A percentile compares a stretch with the other conserved stretches of the same genome.
These are phyloP conservation scores for Xanthorhoe designata DNA, from an alignment of 2,888 invertebrate species.

Conservation along the genomic window DNA sequence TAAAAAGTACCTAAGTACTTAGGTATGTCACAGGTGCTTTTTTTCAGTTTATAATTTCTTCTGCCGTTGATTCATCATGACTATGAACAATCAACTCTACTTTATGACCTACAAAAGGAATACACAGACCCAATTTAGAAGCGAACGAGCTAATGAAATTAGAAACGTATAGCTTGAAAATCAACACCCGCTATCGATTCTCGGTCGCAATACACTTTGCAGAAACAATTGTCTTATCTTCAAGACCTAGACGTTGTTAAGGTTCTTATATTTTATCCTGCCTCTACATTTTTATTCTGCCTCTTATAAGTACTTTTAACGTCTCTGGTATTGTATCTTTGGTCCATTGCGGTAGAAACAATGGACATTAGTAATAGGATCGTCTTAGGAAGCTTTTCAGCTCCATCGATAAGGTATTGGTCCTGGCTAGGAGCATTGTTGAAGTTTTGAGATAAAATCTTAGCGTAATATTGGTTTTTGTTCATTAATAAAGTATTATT, in stretches of 20 bases:
- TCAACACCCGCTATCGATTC: slow-evolving; percentile 11
- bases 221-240: slow-evolving; percentile 30
- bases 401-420: slow-evolving; percentile 22
- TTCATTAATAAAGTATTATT: background rate
- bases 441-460: slow-evolving; percentile 10
- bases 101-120: no score
- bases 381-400: slow-evolving; percentile 42
- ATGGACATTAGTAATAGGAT: slow-evolving; percentile 52
- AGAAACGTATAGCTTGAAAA: slow-evolving; percentile 2
- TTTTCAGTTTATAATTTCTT: no score
- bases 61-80: no score
- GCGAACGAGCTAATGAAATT: slow-evolving; percentile 8
- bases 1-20: no score
- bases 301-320: background rate
- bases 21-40: no score
- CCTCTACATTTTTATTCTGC: slow-evolving; percentile 1
- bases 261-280: slow-evolving; percentile 5
- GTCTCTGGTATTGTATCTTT: slow-evolving; percentile 7
- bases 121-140: background rate
- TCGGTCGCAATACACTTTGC: slow-evolving; percentile 15
- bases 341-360: slow-evolving; percentile 50
- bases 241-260: slow-evolving; percentile 37
- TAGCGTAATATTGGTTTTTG: slow-evolving; percentile 6
- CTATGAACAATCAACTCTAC: no score
- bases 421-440: slow-evolving; percentile 17